phyloP scores from a whole-genome alignment of 1,140 invertebrate species.

The Neodiprion pinetum region DNA sequence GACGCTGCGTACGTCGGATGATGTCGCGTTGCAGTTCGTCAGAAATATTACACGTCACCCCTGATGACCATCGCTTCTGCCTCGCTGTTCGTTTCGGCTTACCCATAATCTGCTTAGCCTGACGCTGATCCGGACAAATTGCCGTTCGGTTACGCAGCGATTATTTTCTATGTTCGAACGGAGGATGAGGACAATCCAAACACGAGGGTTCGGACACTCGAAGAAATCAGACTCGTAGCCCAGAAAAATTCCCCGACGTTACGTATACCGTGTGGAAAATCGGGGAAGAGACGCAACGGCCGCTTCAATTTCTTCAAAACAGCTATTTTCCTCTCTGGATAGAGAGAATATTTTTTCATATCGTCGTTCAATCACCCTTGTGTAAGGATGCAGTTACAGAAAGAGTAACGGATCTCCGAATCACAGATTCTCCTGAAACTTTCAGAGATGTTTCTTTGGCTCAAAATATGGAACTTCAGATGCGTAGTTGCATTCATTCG shows the following conservation, averaged over 20 bases:
- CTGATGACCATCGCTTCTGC: background rate
- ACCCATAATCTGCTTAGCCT: slow-evolving; percentile 58
- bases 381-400: too few species aligned
- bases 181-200: background rate
- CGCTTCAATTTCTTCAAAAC: background rate
- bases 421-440: too few species aligned
- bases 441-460: too few species aligned
- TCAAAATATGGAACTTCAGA: too few species aligned
- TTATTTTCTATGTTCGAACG: slow-evolving; percentile 32
- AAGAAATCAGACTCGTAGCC: background rate
- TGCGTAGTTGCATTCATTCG: too few species aligned
- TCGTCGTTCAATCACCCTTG: too few species aligned
- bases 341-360: background rate
- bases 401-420: too few species aligned
- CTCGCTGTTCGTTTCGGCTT: slow-evolving; percentile 40
- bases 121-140: slow-evolving; percentile 62
- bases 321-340: background rate
- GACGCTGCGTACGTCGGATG: too few species aligned
- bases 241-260: background rate
- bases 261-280: background rate
- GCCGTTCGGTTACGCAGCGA: slow-evolving; percentile 56
- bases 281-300: background rate
- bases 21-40: background rate
- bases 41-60: background rate
- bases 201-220: background rate